A percentile compares a stretch with the other conserved stretches of the same genome.
phyloP scores from a whole-genome alignment of 2,888 invertebrate species.

The Drosophila monieri region DNA sequence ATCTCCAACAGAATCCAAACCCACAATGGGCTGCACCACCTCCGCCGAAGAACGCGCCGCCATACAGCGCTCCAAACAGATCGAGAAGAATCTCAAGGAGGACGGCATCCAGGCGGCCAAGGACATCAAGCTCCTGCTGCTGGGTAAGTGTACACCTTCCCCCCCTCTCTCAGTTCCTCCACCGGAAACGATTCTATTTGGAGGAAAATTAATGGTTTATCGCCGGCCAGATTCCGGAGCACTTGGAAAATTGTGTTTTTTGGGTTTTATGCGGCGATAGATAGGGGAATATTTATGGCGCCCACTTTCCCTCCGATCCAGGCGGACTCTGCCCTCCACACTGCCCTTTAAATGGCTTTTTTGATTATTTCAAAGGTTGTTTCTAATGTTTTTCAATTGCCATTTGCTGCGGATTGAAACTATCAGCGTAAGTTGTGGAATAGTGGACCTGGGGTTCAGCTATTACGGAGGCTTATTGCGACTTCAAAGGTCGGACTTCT shows the following conservation, averaged over 20 bases:
- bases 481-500: no score
- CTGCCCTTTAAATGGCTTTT: background rate
- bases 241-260: conserved; percentile 36
- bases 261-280: conserved; percentile 31
- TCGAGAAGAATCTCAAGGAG: conserved; percentile 98
- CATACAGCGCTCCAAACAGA: conserved; percentile 97
- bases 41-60: conserved; percentile 99
- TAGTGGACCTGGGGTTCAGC: background rate
- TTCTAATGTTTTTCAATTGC: background rate
- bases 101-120: conserved; percentile 99
- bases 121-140: conserved; percentile 98
- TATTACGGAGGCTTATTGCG: no score
- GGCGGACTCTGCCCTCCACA: background rate
- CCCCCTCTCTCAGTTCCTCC: background rate
- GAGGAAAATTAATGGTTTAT: conserved; percentile 24
- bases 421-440: background rate
- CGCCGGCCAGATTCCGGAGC: conserved; percentile 7
- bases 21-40: conserved; percentile 98
- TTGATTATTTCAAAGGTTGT: background rate
- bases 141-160: conserved; percentile 90
- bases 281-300: conserved; percentile 37
- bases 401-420: background rate
- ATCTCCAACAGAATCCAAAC: conserved; percentile 24
- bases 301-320: conserved; percentile 20
- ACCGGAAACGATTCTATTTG: conserved; percentile 21